Evolutionary conservation across 1,140 invertebrate species (phyloP), one percentile per base, ranked within the genome.

Genomic region (Maniola jurtina): DNA sequence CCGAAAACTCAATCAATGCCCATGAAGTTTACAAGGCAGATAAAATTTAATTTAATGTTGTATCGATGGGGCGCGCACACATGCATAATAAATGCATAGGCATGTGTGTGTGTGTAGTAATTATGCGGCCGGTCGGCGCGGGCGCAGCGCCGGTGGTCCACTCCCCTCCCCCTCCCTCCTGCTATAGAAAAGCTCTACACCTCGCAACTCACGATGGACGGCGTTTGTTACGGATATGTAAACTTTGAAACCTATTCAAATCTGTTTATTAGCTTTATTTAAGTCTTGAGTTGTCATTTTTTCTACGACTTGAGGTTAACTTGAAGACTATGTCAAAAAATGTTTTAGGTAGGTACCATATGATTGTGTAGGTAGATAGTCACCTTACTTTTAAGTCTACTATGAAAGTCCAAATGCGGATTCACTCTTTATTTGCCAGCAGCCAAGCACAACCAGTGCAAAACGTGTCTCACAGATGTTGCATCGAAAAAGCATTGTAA

Each of bases 21-120:
- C 80, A 83, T 83, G 81, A 87, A 88, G 75, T 89, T 89, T 88
- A 88, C 79, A 88, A 85, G 81, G 77, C 76, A 88, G 83, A 88
- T 88, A 86, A 85, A 83, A 81, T 81, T 86, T 85, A 83, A 83
- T 84, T 81, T 86, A 81, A 81, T 79, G 80, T 83, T 83, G 78
- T 84, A 79, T 81, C 76, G 80, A 77, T 84, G 79, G 71, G 7
- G n/a, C 34, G 2, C 59, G 10, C 59, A 50, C 14, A 50, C 33
- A 50, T 25, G 6, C 8, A 4, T 13, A 60, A 3, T 9, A 77
- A 58, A 58, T 64, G 56, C 65, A 68, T 69, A 75, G 79, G 79
- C 76, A 77, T 74, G 75, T 80, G 77, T 74, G 77, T 84, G 73
- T 77, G 83, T 85, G 79, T 71, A 81, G 81, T 90, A 88, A 90